A percentile compares a stretch with the other conserved stretches of the same genome.
phyloP scores from a whole-genome alignment of 2,888 invertebrate species.

The Resseliella maxima region DNA sequence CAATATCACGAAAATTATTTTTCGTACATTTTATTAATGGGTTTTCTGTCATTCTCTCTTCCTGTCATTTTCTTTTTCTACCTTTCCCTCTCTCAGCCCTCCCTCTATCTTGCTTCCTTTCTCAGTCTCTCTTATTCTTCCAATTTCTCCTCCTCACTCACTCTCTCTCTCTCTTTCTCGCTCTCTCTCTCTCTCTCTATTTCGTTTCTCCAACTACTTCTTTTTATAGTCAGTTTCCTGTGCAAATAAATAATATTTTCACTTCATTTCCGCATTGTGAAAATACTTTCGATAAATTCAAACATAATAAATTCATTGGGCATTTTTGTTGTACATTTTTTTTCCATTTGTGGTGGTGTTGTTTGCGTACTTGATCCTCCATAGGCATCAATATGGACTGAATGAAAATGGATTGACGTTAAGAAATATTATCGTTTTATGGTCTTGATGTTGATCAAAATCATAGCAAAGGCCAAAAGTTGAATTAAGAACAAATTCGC shows the following conservation, averaged over 20 bases:
- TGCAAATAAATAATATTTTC: slow-evolving; percentile 42
- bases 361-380: not conserved
- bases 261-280: slow-evolving; percentile 39
- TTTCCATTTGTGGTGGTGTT: not conserved
- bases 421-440: not conserved
- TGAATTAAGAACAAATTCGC: too few relatives aligned
- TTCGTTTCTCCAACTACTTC: not conserved
- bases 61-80: too few relatives aligned
- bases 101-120: too few relatives aligned
- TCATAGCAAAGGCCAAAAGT: too few relatives aligned
- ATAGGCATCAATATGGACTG: too few relatives aligned
- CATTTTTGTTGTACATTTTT: slow-evolving; percentile 9
- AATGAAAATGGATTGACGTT: not conserved
- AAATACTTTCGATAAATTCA: not conserved
- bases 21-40: not conserved
- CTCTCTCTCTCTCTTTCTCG: not conserved
- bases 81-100: too few relatives aligned
- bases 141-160: too few relatives aligned
- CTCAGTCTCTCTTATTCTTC: too few relatives aligned
- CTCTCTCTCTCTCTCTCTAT: not conserved
- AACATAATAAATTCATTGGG: slow-evolving; percentile 32
- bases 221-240: slow-evolving; percentile 22
- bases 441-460: too few relatives aligned
- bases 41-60: slow-evolving; percentile 32
- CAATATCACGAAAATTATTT: not conserved